Base-by-base conservation (phyloP, 1,140 invertebrate species). In the Helicoverpa armigera region DNA sequence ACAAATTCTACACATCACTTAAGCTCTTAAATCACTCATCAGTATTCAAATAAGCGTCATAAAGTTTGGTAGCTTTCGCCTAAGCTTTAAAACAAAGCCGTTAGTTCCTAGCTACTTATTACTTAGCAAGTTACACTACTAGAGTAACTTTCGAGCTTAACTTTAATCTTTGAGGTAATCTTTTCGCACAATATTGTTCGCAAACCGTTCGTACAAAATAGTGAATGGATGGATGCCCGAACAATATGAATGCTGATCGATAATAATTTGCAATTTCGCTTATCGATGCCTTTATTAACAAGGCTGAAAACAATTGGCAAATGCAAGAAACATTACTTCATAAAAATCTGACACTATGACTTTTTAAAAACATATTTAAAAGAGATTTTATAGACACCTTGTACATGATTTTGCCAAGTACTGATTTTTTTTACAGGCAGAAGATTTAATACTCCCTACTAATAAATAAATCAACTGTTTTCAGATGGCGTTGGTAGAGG, bases 401-500 rank as follows among this genome's bases (percentile, higher is more conserved):
- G 23, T 23, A 23, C 23, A 23, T 35, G 35, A 3, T 35, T 35
- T 35, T 35, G 35, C 35, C 1, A 35, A 35, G 35, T 35, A 35
- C 35, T 35, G 35, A 23, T 1, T 23, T 35, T 35, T 35, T 35
- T 35, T 35, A 35, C 35, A 23, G 23, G 23, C 23, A 23, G 23
- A 23, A 23, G 23, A 23, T 23, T 0, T 23, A 23, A 23, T 23
- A 23, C 23, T 23, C 23, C 23, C 23, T 23, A 56, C 12, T 60
- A 60, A 60, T n/a, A 13, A 23, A 29, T 12, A 12, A 63, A 43
- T 14, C 14, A 7, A 79, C 70, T 80, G 70, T 76, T 88, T 86
- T 14, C 83, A 94, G 92, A 94, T 94, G 92, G 92, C 92, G 90
- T 82, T 92, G 81, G 92, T 94, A 54, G 92, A 94, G 61, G 92